phyloP scores from a whole-genome alignment of 2,888 invertebrate genomes.

The Lamellibrachia satsuma region DNA sequence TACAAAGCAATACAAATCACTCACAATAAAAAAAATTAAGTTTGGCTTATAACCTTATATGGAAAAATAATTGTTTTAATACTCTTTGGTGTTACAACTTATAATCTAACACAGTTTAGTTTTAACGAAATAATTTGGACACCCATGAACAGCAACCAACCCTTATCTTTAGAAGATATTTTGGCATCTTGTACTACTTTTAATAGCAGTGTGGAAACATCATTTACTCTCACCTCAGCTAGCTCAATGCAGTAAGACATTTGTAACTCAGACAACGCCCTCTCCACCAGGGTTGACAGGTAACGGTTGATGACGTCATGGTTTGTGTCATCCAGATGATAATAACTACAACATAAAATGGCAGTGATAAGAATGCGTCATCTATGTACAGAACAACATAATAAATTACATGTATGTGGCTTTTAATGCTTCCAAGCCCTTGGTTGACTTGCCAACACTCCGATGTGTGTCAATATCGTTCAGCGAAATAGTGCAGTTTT shows the following conservation, averaged over 20 bases:
- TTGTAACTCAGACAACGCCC: conserved; percentile 77
- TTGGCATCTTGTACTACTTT: background rate
- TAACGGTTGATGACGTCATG: conserved; percentile 70
- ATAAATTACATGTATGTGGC: background rate
- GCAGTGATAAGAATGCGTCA: background rate
- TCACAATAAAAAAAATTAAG: too few species aligned
- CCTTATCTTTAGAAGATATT: background rate
- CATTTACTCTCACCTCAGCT: conserved; percentile 67
- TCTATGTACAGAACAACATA: background rate
- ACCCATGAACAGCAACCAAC: background rate
- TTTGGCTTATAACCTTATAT: too few species aligned
- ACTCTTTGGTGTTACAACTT: background rate
- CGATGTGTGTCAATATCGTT: background rate
- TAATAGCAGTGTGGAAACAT: background rate
- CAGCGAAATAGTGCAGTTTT: background rate
- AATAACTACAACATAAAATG: conserved; percentile 49
- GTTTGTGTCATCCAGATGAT: conserved; percentile 60
- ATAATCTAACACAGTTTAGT: background rate
- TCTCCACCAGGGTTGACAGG: conserved; percentile 83
- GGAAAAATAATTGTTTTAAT: too few species aligned
- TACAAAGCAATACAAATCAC: too few species aligned
- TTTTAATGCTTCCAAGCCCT: background rate
- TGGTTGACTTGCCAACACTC: background rate
- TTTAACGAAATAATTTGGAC: background rate
- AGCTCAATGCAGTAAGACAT: conserved; percentile 82